Percentiles rank a stretch among this genome's conserved stretches.
Evolutionary conservation across 2,797 vertebrate genomes (phyloP).

Genomic region (Xerus rutilus): DNA sequence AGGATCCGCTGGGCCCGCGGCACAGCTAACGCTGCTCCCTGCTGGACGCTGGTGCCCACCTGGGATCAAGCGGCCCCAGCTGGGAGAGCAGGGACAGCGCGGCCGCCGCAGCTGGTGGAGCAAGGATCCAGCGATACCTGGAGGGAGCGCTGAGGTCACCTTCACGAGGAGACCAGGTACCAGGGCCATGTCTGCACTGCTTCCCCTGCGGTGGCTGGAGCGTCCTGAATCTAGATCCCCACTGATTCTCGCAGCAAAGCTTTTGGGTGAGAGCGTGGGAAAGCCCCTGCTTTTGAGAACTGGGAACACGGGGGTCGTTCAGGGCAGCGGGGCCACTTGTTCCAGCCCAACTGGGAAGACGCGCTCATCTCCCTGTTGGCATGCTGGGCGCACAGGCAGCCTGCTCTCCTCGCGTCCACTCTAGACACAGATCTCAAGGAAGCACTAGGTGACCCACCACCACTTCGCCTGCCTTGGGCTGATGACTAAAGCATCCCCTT

Average conservation of each 20-base stretch:
- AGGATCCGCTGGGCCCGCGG: too few species aligned
- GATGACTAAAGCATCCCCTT: neutral
- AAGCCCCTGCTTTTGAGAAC: neutral
- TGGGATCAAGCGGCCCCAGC: too few species aligned
- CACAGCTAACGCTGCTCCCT: too few species aligned
- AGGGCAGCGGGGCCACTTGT: neutral
- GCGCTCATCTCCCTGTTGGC: neutral
- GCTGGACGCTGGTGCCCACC: too few species aligned
- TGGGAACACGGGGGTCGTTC: too few species aligned
- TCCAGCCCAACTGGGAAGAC: neutral
- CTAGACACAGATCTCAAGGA: neutral
- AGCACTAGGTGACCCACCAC: neutral
- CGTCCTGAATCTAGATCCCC: neutral
- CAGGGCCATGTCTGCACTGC: accelerated
- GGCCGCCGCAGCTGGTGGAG: too few species aligned
- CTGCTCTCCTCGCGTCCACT: neutral
- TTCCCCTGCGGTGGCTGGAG: accelerated
- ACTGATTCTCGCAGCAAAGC: neutral
- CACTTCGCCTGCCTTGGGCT: neutral
- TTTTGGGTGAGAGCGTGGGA: neutral
- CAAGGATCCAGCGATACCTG: accelerated
- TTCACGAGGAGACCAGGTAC: neutral
- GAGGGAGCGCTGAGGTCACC: neutral
- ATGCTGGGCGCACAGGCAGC: neutral
- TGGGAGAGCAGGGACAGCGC: too few species aligned